These are phyloP conservation scores for Asarcornis scutulata DNA, from an alignment of 2,113 vertebrate species.

Conservation along the genomic window DNA sequence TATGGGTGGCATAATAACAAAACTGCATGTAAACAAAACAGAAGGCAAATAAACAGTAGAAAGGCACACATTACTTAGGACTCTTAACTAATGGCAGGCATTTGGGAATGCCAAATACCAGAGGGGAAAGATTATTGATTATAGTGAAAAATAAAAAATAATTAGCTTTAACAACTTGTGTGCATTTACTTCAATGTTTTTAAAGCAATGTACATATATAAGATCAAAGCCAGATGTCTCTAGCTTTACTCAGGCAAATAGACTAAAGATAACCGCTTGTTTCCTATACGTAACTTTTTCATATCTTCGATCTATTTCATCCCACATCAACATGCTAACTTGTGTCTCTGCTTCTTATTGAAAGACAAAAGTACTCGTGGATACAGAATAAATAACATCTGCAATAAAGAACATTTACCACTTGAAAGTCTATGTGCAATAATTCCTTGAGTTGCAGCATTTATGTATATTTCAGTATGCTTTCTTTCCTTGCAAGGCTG, in stretches of 20 bases:
- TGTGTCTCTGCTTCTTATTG: background rate
- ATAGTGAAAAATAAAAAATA: background rate
- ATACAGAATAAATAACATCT: background rate
- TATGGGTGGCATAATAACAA: background rate
- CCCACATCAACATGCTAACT: background rate
- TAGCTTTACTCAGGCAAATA: background rate
- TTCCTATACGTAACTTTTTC: rapidly evolving
- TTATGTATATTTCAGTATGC: background rate
- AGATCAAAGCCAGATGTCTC: too few relatives aligned
- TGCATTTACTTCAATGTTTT: background rate
- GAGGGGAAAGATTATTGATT: too few relatives aligned
- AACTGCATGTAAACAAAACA: background rate
- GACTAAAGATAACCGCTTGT: background rate
- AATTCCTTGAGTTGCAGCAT: background rate
- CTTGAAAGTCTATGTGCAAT: background rate
- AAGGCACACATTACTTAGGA: background rate
- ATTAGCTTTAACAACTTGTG: background rate
- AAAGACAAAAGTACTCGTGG: background rate
- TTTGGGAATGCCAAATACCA: background rate
- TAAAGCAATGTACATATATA: background rate
- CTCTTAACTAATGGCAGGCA: background rate
- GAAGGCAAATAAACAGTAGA: background rate
- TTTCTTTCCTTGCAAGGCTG: background rate
- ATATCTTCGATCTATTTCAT: background rate
- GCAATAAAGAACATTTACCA: background rate